Evolutionary conservation across 1,140 invertebrate species (phyloP).

Genomic region (Solen grandis): DNA sequence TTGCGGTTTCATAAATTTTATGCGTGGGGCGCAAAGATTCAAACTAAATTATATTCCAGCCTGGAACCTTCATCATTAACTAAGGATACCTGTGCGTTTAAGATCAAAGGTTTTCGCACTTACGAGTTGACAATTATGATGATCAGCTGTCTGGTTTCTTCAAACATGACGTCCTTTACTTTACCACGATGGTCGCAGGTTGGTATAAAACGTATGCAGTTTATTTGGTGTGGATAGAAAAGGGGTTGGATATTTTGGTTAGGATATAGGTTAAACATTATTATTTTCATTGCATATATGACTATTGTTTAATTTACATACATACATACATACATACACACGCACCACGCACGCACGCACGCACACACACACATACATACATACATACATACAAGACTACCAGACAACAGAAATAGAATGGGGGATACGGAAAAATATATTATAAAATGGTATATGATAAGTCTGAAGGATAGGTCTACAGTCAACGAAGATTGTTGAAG

Average conservation of each 20-base stretch:
- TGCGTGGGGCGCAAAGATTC: too few species aligned
- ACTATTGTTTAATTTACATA: not conserved
- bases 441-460: too few species aligned
- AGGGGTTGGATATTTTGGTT: not conserved
- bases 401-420: too few species aligned
- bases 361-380: too few species aligned
- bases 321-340: not conserved
- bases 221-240: not conserved
- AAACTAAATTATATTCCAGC: too few species aligned
- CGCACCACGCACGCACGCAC: too few species aligned
- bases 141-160: not conserved
- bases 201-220: not conserved
- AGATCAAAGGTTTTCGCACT: not conserved
- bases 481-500: too few species aligned
- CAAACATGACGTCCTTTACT: not conserved
- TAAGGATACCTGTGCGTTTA: not conserved
- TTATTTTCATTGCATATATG: not conserved
- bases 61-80: not conserved
- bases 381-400: too few species aligned
- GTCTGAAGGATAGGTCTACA: too few species aligned
- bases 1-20: too few species aligned
- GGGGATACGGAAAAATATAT: too few species aligned
- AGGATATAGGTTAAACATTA: too few species aligned
- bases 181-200: not conserved
- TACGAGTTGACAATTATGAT: not conserved